Base-by-base conservation (phyloP, 2,888 invertebrate species). In the Aspidapion aeneum region DNA sequence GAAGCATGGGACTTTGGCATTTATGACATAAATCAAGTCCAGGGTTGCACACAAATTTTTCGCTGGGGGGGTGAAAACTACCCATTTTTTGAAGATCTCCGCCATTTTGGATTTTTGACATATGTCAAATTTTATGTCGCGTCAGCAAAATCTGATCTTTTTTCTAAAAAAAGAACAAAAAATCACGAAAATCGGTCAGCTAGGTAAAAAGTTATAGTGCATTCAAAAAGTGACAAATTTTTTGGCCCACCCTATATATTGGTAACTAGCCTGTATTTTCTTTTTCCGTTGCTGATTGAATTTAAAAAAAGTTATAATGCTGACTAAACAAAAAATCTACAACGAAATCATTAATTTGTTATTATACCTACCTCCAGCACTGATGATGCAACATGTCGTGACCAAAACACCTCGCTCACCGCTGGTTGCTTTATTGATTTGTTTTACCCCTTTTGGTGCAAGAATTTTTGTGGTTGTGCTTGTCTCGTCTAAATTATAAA, bases 391-490 rank as follows among this genome's bases (percentile, higher is more conserved):
- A 60, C 73, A 73, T 3, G 73, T 74, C 5, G 77, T 78, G 49
- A 76, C 74, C 18, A 75, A 66, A n/a, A 70, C 70, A 64, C 75
- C 75, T 62, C 72, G 70, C 69, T 78, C 77, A 68, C 60, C 75
- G 62, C 74, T 76, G n/a, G 75, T 75, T 1, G 69, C 69, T 67
- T 75, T 71, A 59, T 68, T 70, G n/a, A 75, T 62, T 68, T 75
- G 73, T 60, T 70, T 68, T 19, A 35, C 56, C 17, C 65, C 69
- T 60, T 64, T 69, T n/a, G 50, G 18, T 20, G 70, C 71, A 9
- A 70, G 49, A 21, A 72, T 63, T 62, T 69, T 70, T 22, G 66
- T 71, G 18, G 54, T 56, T n/a, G 68, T 65, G 16, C 62, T 69
- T 16, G 68, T 72, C 62, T 70, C 68, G 51, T 72, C 69, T 18